These are phyloP conservation scores for Cecidostiba fungosa DNA, from an alignment of 2,888 invertebrate species.

Conservation along the genomic window DNA sequence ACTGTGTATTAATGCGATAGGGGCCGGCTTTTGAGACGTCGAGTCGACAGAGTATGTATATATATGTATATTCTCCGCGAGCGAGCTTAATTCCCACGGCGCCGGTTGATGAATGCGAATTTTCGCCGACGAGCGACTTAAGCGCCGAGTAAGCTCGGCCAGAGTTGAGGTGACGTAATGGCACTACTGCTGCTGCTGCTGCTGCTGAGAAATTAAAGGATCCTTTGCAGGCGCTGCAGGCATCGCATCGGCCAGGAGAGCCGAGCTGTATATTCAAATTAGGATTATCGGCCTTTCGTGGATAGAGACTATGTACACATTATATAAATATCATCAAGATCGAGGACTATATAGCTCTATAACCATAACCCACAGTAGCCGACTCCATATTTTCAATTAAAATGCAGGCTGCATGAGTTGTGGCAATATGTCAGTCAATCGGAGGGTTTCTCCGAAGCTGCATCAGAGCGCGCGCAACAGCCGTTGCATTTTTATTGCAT, in stretches of 20 bases:
- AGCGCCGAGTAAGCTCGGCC: conserved; percentile 15
- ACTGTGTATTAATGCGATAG: conserved; percentile 48
- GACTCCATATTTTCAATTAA: conserved; percentile 1
- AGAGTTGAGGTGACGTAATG: conserved; percentile 19
- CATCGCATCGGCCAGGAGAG: neutral
- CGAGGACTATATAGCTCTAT: too few species aligned
- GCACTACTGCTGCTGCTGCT: neutral
- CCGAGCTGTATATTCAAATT: conserved; percentile 33
- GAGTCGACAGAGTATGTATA: neutral
- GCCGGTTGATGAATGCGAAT: conserved; percentile 40
- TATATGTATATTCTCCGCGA: neutral
- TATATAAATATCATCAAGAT: neutral
- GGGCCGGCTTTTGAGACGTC: neutral
- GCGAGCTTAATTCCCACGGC: neutral
- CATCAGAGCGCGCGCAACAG: neutral
- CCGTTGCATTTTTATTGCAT: conserved; percentile 20
- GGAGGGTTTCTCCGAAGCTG: neutral
- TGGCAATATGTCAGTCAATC: neutral
- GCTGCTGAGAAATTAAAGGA: neutral
- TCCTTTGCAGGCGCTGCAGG: neutral
- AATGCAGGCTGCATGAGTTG: neutral
- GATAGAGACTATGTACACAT: neutral
- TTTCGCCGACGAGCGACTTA: conserved; percentile 15
- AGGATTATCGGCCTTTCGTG: conserved; percentile 26
- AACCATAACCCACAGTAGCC: too few species aligned